Conservation (phyloP, 2,797 vertebrate genomes). For the Antrozous pallidus region DNA sequence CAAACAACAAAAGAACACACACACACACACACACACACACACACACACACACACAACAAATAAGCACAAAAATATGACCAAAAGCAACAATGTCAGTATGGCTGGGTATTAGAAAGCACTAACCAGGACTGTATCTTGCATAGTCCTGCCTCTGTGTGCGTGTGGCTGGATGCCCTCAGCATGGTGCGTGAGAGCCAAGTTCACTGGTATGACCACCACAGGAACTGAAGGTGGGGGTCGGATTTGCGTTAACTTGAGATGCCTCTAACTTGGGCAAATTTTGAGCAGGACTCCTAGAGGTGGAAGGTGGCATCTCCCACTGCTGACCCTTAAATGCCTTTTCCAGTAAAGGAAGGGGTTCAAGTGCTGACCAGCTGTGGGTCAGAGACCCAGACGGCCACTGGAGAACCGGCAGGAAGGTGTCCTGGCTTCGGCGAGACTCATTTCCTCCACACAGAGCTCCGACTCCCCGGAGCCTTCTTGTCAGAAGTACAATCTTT, state of each 20-base stretch:
- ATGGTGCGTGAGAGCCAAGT: rapidly evolving
- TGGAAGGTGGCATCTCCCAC: not conserved
- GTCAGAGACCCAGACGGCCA: not conserved
- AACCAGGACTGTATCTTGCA: not conserved
- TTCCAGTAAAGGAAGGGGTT: not conserved
- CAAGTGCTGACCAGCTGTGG: not conserved
- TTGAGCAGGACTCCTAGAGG: not conserved
- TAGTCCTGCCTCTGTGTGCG: rapidly evolving
- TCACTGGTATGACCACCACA: rapidly evolving
- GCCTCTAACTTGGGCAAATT: not conserved
- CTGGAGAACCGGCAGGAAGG: not conserved
- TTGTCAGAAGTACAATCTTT: not conserved
- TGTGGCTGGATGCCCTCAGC: not conserved
- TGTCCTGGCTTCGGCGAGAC: not conserved
- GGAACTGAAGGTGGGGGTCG: no score
- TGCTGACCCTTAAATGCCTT: not conserved
- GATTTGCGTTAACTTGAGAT: rapidly evolving
- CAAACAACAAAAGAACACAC: no score
- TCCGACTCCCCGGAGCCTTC: not conserved
- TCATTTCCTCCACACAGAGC: not conserved
- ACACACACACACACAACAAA: not conserved
- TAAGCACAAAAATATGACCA: not conserved
- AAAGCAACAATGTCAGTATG: rapidly evolving
- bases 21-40: no score
- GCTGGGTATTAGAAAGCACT: rapidly evolving